Conservation (phyloP, 2,888 invertebrate species). For the Barypeithes pellucidus region DNA sequence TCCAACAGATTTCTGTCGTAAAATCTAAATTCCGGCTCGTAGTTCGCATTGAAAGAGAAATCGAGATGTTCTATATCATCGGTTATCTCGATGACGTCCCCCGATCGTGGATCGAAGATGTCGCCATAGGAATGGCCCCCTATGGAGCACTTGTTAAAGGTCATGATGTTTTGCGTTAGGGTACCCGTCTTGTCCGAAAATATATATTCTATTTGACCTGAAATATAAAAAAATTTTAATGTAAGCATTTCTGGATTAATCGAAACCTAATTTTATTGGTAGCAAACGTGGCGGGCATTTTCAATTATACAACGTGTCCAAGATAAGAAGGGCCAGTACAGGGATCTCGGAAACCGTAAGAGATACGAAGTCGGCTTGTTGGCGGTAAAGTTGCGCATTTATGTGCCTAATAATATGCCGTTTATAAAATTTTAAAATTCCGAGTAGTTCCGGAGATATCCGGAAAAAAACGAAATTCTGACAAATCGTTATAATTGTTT, state of each 20-base stretch:
- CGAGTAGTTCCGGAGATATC: no score
- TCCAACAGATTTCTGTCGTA: constrained; percentile 91
- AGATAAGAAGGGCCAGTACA: no score
- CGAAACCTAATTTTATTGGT: no score
- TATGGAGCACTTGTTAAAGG: constrained; percentile 99
- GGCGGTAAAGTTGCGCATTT: no score
- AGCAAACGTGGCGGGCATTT: no score
- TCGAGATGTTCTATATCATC: constrained; percentile 89
- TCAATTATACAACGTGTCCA: no score
- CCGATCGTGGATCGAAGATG: constrained; percentile 87
- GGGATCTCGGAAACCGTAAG: no score
- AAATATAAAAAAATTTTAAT: constrained; percentile 34
- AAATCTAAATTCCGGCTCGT: constrained; percentile 94
- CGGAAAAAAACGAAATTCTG: no score
- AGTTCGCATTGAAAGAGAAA: constrained; percentile 95
- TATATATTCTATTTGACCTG: constrained; percentile 97
- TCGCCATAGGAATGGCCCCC: constrained; percentile 95
- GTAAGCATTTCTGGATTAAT: neutral
- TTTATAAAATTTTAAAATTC: no score
- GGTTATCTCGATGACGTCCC: constrained; percentile 88
- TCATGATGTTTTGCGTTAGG: constrained; percentile 99
- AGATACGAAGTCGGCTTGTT: no score
- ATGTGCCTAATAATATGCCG: no score
- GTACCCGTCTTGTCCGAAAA: constrained; percentile 99
- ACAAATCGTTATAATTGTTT: no score